Percentiles rank a stretch among this genome's conserved stretches.
phyloP scores from a whole-genome alignment of 30 jellyfish, hydroid and myxozoan genomes.

The Aurelia aurita complex sp. Pacific region DNA sequence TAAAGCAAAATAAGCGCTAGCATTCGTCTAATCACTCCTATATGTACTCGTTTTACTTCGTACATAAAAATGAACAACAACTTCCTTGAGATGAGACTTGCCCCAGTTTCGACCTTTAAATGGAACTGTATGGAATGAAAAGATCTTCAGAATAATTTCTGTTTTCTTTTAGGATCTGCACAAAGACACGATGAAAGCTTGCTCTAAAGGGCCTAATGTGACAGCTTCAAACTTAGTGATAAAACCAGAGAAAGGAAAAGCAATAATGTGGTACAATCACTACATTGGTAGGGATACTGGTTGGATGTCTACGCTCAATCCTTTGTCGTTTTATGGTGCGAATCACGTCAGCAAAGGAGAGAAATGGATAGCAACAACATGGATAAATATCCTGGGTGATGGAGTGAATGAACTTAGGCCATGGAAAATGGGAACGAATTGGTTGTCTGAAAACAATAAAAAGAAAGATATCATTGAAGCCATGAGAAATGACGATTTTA shows the following conservation, averaged over 20 bases:
- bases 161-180: slow-evolving; percentile 61
- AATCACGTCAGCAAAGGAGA: slow-evolving; percentile 52
- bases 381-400: slow-evolving; percentile 91
- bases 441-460: slow-evolving; percentile 57
- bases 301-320: slow-evolving; percentile 85
- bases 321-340: slow-evolving; percentile 58
- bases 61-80: too few relatives aligned
- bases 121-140: too few relatives aligned
- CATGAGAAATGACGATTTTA: slow-evolving; percentile 86
- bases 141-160: too few relatives aligned
- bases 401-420: slow-evolving; percentile 90
- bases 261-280: slow-evolving; percentile 95
- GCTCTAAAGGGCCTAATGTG: slow-evolving; percentile 69
- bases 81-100: too few relatives aligned
- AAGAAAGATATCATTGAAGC: slow-evolving; percentile 50
- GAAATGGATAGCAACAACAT: slow-evolving; percentile 88
- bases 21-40: too few relatives aligned
- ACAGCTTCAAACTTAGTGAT: slow-evolving; percentile 59
- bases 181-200: slow-evolving; percentile 61
- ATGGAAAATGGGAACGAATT: slow-evolving; percentile 92
- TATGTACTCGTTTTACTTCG: too few relatives aligned
- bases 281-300: slow-evolving; percentile 82
- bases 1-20: too few relatives aligned
- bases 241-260: slow-evolving; percentile 94
- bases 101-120: too few relatives aligned